Evolutionary conservation across 2,797 vertebrate genomes (phyloP).

Genomic region (Prionace glauca): DNA sequence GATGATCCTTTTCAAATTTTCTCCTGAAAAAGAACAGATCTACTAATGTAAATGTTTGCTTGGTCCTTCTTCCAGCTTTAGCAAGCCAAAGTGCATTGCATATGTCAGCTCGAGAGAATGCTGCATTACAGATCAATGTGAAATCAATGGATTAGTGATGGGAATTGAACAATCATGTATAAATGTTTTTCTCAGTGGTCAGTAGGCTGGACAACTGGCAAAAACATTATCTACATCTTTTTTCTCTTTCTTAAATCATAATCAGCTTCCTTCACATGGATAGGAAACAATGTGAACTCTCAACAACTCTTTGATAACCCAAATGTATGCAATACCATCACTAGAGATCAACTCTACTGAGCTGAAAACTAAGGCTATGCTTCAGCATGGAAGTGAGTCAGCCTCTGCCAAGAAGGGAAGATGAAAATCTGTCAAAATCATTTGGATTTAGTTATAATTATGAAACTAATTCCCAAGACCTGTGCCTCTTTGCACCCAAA

Average conservation of each 20-base stretch:
- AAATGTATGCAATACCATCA: neutral
- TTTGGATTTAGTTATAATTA: neutral
- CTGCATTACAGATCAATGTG: neutral
- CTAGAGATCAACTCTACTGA: neutral
- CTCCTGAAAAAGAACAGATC: neutral
- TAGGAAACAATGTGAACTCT: neutral
- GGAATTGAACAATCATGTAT: neutral
- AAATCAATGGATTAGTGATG: neutral
- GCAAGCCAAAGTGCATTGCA: neutral
- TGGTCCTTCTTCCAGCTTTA: neutral
- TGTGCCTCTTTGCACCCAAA: neutral
- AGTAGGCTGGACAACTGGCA: neutral
- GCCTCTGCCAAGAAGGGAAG: neutral
- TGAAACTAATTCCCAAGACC: no score
- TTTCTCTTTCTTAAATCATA: neutral
- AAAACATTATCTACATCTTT: neutral
- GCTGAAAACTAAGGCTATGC: neutral
- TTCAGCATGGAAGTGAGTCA: neutral
- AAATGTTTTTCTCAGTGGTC: neutral
- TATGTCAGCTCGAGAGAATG: neutral
- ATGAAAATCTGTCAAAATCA: neutral
- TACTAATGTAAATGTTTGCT: neutral
- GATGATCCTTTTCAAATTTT: neutral
- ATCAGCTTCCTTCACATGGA: neutral
- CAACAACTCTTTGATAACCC: neutral